Evolutionary conservation across 2,113 vertebrate species (phyloP).

Genomic region (Heliornis fulica): DNA sequence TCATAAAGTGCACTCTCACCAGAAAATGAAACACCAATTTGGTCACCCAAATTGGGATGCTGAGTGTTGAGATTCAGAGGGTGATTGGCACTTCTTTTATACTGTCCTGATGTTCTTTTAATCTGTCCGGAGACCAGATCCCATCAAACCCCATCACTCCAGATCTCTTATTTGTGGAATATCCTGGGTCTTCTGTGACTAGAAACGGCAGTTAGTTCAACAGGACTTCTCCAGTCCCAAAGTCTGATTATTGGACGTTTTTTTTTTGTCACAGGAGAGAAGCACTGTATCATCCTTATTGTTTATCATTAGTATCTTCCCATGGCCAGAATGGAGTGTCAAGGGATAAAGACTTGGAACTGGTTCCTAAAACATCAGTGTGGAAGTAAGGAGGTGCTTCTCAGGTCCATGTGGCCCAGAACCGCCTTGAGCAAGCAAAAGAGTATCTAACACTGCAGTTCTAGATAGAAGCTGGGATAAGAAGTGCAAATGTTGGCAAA

Average conservation of each 20-base stretch:
- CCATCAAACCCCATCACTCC: rapidly evolving
- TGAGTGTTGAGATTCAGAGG: neutral
- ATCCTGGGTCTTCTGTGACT: neutral
- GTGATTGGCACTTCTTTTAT: neutral
- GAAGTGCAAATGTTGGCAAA: neutral
- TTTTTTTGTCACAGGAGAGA: neutral
- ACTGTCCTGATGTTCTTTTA: neutral
- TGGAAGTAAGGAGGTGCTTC: neutral
- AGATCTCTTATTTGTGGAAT: neutral
- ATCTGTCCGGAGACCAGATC: too few relatives aligned
- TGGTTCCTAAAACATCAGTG: neutral
- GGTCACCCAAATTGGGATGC: neutral
- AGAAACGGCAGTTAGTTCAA: neutral
- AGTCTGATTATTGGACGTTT: neutral
- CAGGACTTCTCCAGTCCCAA: neutral
- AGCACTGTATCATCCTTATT: neutral
- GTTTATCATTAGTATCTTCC: neutral
- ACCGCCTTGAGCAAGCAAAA: neutral
- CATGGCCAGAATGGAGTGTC: neutral
- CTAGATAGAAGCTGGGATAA: neutral
- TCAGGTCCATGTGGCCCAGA: neutral
- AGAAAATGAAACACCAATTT: neutral
- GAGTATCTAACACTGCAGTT: neutral
- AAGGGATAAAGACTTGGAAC: neutral
- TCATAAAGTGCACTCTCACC: neutral